Evolutionary conservation across 1,140 invertebrate genomes (phyloP).

Genomic region (Laodelphax striatellus): DNA sequence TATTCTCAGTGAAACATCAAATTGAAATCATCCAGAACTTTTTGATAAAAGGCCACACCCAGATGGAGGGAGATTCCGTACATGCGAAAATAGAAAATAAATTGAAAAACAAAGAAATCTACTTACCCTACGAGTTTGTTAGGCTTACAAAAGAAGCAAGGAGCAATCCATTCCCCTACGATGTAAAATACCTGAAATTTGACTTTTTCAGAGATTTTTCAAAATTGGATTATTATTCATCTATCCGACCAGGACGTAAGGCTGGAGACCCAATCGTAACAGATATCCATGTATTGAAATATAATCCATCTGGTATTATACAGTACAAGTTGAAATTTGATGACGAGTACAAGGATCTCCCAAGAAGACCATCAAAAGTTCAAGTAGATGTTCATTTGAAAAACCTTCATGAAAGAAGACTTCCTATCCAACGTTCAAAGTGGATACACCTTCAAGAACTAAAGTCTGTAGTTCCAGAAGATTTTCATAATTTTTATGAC

Average conservation of each 20-base stretch:
- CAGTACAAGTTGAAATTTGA: slow-evolving; percentile 18
- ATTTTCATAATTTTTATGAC: slow-evolving; percentile 14
- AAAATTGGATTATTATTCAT: no score
- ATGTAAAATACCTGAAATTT: not conserved
- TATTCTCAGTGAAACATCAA: no score
- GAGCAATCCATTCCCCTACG: slow-evolving; percentile 9
- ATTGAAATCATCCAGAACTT: no score
- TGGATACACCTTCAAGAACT: not conserved
- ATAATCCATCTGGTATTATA: slow-evolving; percentile 12
- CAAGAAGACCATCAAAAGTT: slow-evolving; percentile 2
- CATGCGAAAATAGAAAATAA: slow-evolving; percentile 10
- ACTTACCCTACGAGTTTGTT: slow-evolving; percentile 16
- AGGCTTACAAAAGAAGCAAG: slow-evolving; percentile 16
- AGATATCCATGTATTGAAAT: no score
- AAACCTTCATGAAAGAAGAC: not conserved
- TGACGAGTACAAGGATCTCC: slow-evolving; percentile 12
- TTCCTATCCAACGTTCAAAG: no score
- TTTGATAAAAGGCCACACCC: not conserved
- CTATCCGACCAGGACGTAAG: no score
- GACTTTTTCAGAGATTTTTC: no score
- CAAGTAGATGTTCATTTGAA: not conserved
- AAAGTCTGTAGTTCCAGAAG: slow-evolving; percentile 7
- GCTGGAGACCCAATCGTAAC: no score
- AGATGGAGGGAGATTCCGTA: slow-evolving; percentile 10
- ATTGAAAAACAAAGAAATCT: slow-evolving; percentile 15